Percentiles rank a stretch among this genome's conserved stretches.
Evolutionary conservation across 2,888 invertebrate species (phyloP).

Genomic region (Apodemia zela): DNA sequence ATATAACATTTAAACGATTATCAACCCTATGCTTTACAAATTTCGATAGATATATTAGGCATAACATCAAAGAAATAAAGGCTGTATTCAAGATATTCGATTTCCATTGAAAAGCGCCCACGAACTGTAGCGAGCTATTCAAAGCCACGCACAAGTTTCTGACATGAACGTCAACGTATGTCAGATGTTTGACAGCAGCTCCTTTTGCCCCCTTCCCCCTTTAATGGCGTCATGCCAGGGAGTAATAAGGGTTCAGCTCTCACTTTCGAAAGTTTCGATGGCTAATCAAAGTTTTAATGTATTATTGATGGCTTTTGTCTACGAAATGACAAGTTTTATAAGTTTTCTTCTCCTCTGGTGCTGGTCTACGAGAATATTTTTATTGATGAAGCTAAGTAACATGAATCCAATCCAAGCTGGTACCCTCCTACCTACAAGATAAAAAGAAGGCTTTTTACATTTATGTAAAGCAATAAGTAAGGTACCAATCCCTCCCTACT

Average conservation of each 20-base stretch:
- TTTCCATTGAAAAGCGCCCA: constrained; percentile 20
- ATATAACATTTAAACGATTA: too few relatives aligned
- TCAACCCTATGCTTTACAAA: too few relatives aligned
- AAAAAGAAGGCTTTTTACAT: too few relatives aligned
- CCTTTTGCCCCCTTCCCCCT: constrained; percentile 36
- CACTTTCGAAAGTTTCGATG: constrained; percentile 40
- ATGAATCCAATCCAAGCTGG: neutral
- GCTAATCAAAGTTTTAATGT: constrained; percentile 42
- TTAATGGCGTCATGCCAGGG: constrained; percentile 49
- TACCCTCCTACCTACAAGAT: neutral
- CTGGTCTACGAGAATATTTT: neutral
- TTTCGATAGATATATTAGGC: too few relatives aligned
- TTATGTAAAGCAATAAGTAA: too few relatives aligned
- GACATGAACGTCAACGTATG: constrained; percentile 60
- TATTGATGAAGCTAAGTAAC: neutral
- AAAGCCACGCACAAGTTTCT: constrained; percentile 55
- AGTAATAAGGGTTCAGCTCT: constrained; percentile 36
- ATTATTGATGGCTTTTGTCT: constrained; percentile 33
- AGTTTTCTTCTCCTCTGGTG: constrained; percentile 10
- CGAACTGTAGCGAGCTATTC: constrained; percentile 36
- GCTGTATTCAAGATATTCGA: constrained; percentile 13
- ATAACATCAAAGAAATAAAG: neutral
- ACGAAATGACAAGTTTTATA: constrained; percentile 20
- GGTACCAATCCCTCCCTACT: too few relatives aligned
- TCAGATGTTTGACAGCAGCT: constrained; percentile 64